Evolutionary conservation across 2,888 invertebrate species (phyloP), one percentile per base, ranked within the genome.

Genomic region (Lasiommata megera): DNA sequence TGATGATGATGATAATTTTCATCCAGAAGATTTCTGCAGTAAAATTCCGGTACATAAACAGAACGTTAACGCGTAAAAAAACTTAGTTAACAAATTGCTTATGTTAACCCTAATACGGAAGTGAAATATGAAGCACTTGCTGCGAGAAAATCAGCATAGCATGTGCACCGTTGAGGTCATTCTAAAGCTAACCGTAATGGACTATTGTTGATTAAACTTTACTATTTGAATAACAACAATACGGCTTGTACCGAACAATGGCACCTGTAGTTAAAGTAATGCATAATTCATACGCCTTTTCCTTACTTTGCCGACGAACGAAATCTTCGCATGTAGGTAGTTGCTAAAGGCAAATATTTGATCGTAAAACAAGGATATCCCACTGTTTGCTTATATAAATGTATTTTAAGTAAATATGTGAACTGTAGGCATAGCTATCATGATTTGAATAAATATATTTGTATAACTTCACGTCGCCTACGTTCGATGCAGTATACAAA

Each of bases 341-440:
- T 29, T 48, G 36, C 36, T 23, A 44, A 53, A 47, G 17, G 36
- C 28, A 58, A 55, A 58, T 44, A 48, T 58, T 58, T 58, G 38
- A 7, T 12, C 31, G 18, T 44, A 23, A 61, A 55, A 58, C 58
- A 61, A 58, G 38, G 23, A 55, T 55, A 51, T 47, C n/a, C 28
- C 12, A 34, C 29, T 54, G 36, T 51, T 58, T 55, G 37, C 51
- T 6, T 53, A 38, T 9, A 46, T 29, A 51, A 38, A 46, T 46
- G 46, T 46, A 46, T 31, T 46, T 46, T 46, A 46, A 46, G 44
- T 16, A 31, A 31, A 16, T 46, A 16, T 29, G 16, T 29, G 28
- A 14, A 44, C 14, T 44, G 29, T 29, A 44, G 29, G 44, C 11
- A 14, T 9, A 29, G 29, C 28, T 14, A 44, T 28, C 12, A 28